phyloP scores from a whole-genome alignment of 1,140 invertebrate genomes.

The Drosophila repleta region DNA sequence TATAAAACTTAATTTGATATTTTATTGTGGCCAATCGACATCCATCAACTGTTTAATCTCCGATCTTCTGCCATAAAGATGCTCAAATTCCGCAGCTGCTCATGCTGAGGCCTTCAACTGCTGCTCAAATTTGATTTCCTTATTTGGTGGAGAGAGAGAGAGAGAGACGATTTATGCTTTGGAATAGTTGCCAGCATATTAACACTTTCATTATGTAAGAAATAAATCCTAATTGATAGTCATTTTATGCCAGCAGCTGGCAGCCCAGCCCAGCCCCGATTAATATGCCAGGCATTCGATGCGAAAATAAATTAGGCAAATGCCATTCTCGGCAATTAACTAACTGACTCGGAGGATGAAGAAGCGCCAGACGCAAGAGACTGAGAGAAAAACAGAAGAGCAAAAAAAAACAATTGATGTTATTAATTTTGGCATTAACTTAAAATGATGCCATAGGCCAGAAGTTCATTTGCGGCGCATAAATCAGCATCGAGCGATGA shows the following conservation, averaged over 20 bases:
- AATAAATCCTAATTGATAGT: slow-evolving; percentile 23
- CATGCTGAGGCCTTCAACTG: neutral
- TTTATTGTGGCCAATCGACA: too few species aligned
- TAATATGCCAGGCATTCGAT: slow-evolving; percentile 29
- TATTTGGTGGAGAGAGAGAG: too few species aligned
- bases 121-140: slow-evolving; percentile 13
- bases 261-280: slow-evolving; percentile 1
- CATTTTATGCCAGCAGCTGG: slow-evolving; percentile 34
- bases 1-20: too few species aligned
- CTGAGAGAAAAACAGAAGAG: neutral
- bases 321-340: slow-evolving; percentile 33
- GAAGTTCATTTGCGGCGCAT: slow-evolving; percentile 30
- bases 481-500: slow-evolving; percentile 37
- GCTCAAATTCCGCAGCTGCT: neutral
- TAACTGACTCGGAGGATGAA: slow-evolving; percentile 5
- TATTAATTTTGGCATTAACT: slow-evolving; percentile 60
- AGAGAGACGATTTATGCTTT: slow-evolving; percentile 11
- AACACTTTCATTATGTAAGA: slow-evolving; percentile 26
- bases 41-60: too few species aligned
- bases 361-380: neutral
- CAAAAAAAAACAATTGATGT: slow-evolving; percentile 35
- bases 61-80: too few species aligned
- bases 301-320: slow-evolving; percentile 39
- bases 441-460: slow-evolving; percentile 60
- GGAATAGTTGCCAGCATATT: slow-evolving; percentile 9